Conservation (phyloP, 2,888 invertebrate genomes). For the Lomographa bimaculata region DNA sequence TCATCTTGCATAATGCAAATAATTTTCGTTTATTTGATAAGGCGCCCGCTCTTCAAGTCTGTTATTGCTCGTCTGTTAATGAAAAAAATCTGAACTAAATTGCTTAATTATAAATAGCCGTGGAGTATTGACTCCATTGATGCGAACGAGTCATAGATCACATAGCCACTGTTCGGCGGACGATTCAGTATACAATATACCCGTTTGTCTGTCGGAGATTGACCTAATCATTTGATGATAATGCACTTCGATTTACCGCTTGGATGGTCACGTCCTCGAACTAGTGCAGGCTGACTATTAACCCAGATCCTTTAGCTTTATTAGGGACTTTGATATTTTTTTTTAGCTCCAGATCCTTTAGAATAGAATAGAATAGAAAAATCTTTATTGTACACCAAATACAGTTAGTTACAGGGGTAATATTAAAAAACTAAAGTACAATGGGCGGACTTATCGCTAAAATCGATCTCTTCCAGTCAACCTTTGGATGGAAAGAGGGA, state of each 20-base stretch:
- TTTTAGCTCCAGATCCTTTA: no score
- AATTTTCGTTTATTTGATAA: no score
- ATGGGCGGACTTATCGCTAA: no score
- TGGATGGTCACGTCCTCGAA: slow-evolving; percentile 62
- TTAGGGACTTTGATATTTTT: no score
- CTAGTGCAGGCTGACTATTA: slow-evolving; percentile 56
- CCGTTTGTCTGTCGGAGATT: slow-evolving; percentile 66
- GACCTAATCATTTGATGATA: slow-evolving; percentile 70
- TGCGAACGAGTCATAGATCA: slow-evolving; percentile 49
- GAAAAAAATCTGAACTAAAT: slow-evolving; percentile 21
- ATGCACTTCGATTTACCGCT: slow-evolving; percentile 72
- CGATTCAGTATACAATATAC: slow-evolving; percentile 55
- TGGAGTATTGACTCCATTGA: slow-evolving; percentile 49
- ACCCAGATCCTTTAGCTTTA: slow-evolving; percentile 49
- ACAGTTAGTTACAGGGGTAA: no score
- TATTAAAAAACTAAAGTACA: no score
- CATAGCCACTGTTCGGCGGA: slow-evolving; percentile 48
- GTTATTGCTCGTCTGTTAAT: slow-evolving; percentile 3
- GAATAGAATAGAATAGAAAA: no score
- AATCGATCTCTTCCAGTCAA: no score
- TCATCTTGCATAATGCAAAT: slow-evolving; percentile 7
- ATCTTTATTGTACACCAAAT: no score
- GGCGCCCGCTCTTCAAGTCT: slow-evolving; percentile 1
- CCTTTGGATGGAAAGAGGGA: no score
- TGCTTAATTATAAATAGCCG: slow-evolving; percentile 38